phyloP scores from a whole-genome alignment of 2,113 vertebrate species.

The chimpanzee (Pan troglodytes) region NHGRI_mPanTro3-v2.1_pri NC_072403.2:91602501-91603000 shows the following conservation, averaged over 20 bases:
- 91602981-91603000: background rate
- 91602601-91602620: slow-evolving; percentile 11
- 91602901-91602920: background rate
- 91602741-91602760: background rate
- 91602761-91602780: background rate
- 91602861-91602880: background rate
- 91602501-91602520: background rate
- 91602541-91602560: background rate
- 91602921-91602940: background rate
- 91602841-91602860: background rate
- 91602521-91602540: background rate
- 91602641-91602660: background rate
- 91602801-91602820: background rate
- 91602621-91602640: background rate
- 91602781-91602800: background rate
- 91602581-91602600: background rate
- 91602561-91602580: background rate
- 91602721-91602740: background rate
- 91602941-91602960: background rate
- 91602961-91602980: background rate
- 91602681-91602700: background rate
- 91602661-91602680: background rate
- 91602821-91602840: slow-evolving; percentile 16
- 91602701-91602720: background rate
- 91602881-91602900: background rate